These are phyloP conservation scores for Pseudomyrmex cubaensis DNA, from an alignment of 1,140 invertebrate genomes.

Conservation along the genomic window DNA sequence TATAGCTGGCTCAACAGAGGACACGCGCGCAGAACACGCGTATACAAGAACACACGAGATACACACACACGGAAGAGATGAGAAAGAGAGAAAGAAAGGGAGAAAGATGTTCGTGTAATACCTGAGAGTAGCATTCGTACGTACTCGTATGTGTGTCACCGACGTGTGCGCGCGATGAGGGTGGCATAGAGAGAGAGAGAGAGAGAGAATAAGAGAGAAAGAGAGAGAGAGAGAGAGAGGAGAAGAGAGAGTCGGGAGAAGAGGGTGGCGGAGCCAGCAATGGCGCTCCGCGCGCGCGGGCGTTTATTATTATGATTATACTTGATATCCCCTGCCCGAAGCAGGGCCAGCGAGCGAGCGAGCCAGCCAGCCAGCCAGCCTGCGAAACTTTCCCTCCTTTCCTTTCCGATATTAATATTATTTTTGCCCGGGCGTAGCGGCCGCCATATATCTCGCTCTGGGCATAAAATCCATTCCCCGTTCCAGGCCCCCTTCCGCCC, in stretches of 20 bases:
- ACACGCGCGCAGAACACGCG: constrained; percentile 49
- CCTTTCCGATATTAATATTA: constrained; percentile 86
- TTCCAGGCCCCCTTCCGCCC: constrained; percentile 77
- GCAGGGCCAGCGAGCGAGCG: constrained; percentile 81
- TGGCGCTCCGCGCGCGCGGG: constrained; percentile 81
- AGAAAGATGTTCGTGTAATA: constrained; percentile 68
- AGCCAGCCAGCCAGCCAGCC: constrained; percentile 77
- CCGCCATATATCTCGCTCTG: constrained; percentile 85
- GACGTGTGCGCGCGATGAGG: constrained; percentile 68
- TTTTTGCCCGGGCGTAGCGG: constrained; percentile 85
- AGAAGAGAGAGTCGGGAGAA: constrained; percentile 45
- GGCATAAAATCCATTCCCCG: constrained; percentile 85
- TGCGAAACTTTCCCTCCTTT: constrained; percentile 85
- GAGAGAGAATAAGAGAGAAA: constrained; percentile 29
- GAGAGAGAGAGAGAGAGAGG: constrained; percentile 32
- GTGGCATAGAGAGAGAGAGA: constrained; percentile 58
- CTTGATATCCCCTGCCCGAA: constrained; percentile 85
- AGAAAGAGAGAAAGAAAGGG: constrained; percentile 40
- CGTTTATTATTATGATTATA: constrained; percentile 86
- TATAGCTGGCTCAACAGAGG: constrained; percentile 71
- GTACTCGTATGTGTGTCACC: constrained; percentile 53
- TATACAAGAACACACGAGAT: neutral
- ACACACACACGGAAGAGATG: neutral
- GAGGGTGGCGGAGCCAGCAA: constrained; percentile 80
- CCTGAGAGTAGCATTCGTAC: constrained; percentile 69